These are phyloP conservation scores for Drepana falcataria DNA, from an alignment of 2,888 invertebrate species.

Conservation along the genomic window DNA sequence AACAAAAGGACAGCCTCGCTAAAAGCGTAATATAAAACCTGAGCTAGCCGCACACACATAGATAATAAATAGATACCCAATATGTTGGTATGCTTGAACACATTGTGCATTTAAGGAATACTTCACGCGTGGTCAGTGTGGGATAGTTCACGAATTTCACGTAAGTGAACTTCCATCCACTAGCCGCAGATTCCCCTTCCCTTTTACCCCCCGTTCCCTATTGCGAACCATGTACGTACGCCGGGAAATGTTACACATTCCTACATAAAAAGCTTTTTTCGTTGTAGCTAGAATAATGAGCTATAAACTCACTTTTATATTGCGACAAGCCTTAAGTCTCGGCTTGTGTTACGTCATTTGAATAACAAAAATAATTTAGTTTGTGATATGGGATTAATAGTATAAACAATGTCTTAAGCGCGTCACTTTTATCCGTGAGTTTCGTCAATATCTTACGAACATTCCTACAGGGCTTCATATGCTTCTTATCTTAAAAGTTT, in stretches of 20 bases:
- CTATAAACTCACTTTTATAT: neutral
- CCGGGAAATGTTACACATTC: slow-evolving; percentile 39
- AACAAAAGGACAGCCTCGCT: too few species aligned
- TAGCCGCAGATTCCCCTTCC: slow-evolving; percentile 23
- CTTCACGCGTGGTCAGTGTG: slow-evolving; percentile 36
- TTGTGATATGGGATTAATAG: too few species aligned
- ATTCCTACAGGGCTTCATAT: too few species aligned
- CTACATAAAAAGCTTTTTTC: slow-evolving; percentile 13
- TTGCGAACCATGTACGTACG: slow-evolving; percentile 31
- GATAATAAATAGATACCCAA: too few species aligned
- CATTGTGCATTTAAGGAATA: slow-evolving; percentile 43
- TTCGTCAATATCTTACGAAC: too few species aligned
- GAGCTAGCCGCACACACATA: too few species aligned
- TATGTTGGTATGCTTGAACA: slow-evolving; percentile 17
- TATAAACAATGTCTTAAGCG: too few species aligned
- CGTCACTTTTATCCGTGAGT: too few species aligned
- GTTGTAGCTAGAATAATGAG: neutral
- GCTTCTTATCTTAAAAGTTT: too few species aligned
- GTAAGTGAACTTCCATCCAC: slow-evolving; percentile 38
- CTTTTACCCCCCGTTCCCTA: slow-evolving; percentile 18
- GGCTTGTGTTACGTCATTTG: too few species aligned
- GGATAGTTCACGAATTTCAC: slow-evolving; percentile 47
- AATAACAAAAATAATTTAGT: too few species aligned
- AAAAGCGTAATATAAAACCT: too few species aligned
- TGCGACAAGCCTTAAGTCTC: neutral